These are phyloP conservation scores for Laupala kohalensis DNA, from an alignment of 1,140 invertebrate genomes.

Conservation along the genomic window DNA sequence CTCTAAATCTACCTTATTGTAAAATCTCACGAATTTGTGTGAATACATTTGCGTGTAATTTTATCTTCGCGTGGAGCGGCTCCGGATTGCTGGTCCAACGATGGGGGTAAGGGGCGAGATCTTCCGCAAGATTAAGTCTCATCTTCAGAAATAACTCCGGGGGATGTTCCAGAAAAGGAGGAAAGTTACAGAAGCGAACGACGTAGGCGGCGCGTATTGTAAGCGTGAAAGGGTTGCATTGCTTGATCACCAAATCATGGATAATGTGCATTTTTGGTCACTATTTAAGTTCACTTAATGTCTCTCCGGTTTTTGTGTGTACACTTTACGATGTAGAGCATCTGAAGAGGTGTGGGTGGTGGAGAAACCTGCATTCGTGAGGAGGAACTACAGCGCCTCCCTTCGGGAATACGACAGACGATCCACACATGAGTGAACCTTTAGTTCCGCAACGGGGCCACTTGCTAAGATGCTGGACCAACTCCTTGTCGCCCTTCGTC, in stretches of 20 bases:
- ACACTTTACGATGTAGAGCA: background rate
- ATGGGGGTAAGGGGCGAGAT: background rate
- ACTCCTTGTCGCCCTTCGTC: too few species aligned
- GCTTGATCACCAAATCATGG: background rate
- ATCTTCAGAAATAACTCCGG: background rate
- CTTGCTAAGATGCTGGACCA: background rate
- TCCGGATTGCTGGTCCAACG: too few species aligned
- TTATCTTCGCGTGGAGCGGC: background rate
- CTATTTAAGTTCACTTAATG: background rate
- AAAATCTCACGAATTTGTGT: background rate
- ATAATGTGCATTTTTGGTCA: background rate
- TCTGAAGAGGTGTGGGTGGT: too few species aligned
- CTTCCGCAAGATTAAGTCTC: background rate
- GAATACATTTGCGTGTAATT: background rate
- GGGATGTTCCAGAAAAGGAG: background rate
- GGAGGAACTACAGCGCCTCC: too few species aligned
- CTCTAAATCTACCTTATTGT: background rate
- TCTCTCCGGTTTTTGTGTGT: background rate
- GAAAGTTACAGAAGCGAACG: too few species aligned
- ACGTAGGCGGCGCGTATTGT: background rate
- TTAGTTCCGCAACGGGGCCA: background rate
- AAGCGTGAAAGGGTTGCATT: background rate
- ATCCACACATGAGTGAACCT: background rate
- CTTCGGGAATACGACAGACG: too few species aligned
- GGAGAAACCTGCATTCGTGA: too few species aligned